These are phyloP conservation scores for Uromys caudimaculatus DNA, from an alignment of 2,797 vertebrate genomes.

Conservation along the genomic window DNA sequence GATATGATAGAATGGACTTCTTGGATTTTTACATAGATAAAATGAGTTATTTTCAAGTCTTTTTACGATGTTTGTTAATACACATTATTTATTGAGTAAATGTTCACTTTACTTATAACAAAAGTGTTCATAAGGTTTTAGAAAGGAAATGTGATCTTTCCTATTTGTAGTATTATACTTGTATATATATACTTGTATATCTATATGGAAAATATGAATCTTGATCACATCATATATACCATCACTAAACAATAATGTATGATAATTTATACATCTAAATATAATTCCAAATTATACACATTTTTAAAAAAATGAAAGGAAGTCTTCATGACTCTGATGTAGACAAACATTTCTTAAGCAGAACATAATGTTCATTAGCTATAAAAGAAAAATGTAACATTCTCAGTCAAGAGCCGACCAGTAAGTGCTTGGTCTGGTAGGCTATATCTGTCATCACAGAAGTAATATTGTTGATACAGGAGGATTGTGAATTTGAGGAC, in stretches of 20 bases:
- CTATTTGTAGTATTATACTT: neutral
- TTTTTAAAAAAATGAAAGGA: neutral
- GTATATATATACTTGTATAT: neutral
- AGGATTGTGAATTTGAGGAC: neutral
- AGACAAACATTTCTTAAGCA: neutral
- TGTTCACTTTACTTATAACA: slow-evolving; percentile 8
- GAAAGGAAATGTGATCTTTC: neutral
- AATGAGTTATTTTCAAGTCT: neutral
- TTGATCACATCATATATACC: neutral
- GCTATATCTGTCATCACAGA: neutral
- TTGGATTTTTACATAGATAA: neutral
- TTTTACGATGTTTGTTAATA: neutral
- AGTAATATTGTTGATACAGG: neutral
- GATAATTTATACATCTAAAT: neutral
- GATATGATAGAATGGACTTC: neutral
- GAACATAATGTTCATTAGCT: neutral
- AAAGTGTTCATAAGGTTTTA: neutral
- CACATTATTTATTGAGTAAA: neutral
- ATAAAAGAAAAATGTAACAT: neutral
- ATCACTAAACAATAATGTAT: neutral
- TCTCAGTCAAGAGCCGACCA: neutral
- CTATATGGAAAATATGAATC: neutral
- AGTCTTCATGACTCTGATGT: neutral
- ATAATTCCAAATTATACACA: neutral
- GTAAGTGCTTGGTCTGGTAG: neutral